These are phyloP conservation scores for Euwallacea similis DNA, from an alignment of 1,140 invertebrate species.

Conservation along the genomic window DNA sequence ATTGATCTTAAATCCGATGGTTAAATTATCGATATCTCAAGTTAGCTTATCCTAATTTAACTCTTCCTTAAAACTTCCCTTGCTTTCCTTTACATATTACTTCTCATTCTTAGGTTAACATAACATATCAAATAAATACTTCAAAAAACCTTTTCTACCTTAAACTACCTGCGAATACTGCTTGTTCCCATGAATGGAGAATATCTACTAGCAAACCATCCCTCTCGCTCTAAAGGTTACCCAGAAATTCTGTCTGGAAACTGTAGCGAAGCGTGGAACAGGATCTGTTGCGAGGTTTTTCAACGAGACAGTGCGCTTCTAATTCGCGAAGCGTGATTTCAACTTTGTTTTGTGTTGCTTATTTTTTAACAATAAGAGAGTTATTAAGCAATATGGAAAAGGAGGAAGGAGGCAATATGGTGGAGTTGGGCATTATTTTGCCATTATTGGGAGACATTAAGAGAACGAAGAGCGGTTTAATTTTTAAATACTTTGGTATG, in stretches of 20 bases:
- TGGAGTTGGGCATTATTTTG: conserved; percentile 29
- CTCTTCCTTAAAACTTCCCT: too few relatives aligned
- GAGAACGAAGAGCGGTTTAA: conserved; percentile 3
- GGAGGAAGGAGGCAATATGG: conserved; percentile 30
- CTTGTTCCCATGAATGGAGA: too few relatives aligned
- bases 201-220: not conserved
- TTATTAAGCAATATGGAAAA: conserved; percentile 22
- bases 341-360: conserved; percentile 24
- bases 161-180: too few relatives aligned
- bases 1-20: too few relatives aligned
- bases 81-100: too few relatives aligned
- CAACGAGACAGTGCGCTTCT: conserved; percentile 18
- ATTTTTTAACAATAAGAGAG: conserved; percentile 26
- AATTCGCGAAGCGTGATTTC: conserved; percentile 26
- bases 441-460: conserved; percentile 26
- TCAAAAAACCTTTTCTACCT: too few relatives aligned
- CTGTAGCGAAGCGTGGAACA: conserved; percentile 27
- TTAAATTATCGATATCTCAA: too few relatives aligned
- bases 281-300: conserved; percentile 27
- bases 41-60: too few relatives aligned
- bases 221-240: not conserved
- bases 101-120: too few relatives aligned
- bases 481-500: conserved; percentile 31
- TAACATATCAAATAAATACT: too few relatives aligned
- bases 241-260: conserved; percentile 17